A percentile compares a stretch with the other conserved stretches of the same genome.
These are phyloP conservation scores for Microctenopoma lineatum DNA, from an alignment of 2,797 vertebrate genomes.

Conservation along the genomic window DNA sequence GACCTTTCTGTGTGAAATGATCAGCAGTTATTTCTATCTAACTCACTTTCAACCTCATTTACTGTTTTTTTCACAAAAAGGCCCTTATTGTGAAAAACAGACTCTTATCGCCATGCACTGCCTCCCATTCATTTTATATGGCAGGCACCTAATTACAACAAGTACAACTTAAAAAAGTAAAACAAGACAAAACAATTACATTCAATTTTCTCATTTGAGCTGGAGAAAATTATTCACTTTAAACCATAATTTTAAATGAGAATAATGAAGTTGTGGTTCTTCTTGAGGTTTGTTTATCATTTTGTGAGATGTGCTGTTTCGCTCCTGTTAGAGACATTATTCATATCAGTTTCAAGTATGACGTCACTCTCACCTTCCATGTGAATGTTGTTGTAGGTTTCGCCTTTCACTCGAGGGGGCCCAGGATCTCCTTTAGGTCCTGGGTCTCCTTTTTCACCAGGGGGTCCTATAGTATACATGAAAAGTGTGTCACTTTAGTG, in stretches of 20 bases:
- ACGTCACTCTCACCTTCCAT: conserved; percentile 75
- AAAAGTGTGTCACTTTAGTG: conserved; percentile 6
- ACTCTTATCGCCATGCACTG: no score
- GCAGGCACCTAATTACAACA: no score
- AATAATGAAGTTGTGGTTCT: no score
- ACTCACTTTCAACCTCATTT: no score
- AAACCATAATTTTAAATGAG: no score
- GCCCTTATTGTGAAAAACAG: no score
- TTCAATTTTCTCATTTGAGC: neutral
- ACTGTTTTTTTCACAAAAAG: no score
- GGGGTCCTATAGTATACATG: conserved; percentile 39
- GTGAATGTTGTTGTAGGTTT: conserved; percentile 81
- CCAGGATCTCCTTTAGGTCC: conserved; percentile 83
- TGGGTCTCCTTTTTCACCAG: conserved; percentile 61
- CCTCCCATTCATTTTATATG: no score
- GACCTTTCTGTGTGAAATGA: no score
- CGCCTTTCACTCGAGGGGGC: conserved; percentile 82
- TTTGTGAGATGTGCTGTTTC: neutral
- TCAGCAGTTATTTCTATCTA: no score
- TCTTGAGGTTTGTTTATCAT: neutral
- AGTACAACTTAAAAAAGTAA: neutral
- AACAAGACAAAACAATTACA: neutral
- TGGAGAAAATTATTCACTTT: no score
- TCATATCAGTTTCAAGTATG: conserved; percentile 8
- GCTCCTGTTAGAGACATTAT: conserved; percentile 2